Evolutionary conservation across 2,113 vertebrate species (phyloP), one percentile per base, ranked within the genome.

Genomic region (Panthera tigris): DNA sequence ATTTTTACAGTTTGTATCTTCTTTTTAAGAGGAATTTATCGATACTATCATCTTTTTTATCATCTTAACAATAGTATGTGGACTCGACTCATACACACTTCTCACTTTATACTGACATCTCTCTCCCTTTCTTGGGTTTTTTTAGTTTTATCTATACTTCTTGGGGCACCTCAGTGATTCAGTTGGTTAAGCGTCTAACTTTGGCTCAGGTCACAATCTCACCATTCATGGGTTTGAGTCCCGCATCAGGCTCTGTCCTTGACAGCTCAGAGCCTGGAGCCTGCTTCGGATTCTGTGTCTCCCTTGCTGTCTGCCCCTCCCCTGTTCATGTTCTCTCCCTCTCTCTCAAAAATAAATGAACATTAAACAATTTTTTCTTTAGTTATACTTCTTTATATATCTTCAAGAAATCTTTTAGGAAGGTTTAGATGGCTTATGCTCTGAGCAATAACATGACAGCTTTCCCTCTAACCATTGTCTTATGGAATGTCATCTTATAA

Each of bases 11-110:
- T 90, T 90, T 61, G 8, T 66, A 45, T 69, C 21, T 82, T 74
- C 15, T 82, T 91, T 91, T 74, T 27, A 81, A 95, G 69, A 68
- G 78, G 19, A 94, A 73, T 81, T 94, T 89, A 31, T 68, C 36
- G 14, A 81, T 5, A 25, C 29, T 41, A 68, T 76, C 57, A 29
- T 66, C 69, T 7, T 14, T 19, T 48, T 82, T 61, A 73, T 29
- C 41, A n/a, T 73, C 73, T 89, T 65, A 71, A 31, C 27, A 45
- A 57, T 33, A 68, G 33, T 57, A 19, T 85, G 29, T n/a, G 78
- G 55, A 69, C 5, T 39, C 86, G 23, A 78, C 25, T 74, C 57
- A 55, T 78, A 33, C 9, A 14, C 25, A 65, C 27, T 57, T 4
- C 7, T 96, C 27, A 71, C 25, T 87, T 87, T 57, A 50, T 65